Conservation (phyloP, 2,888 invertebrate species). For the Odontomyia ornata region DNA sequence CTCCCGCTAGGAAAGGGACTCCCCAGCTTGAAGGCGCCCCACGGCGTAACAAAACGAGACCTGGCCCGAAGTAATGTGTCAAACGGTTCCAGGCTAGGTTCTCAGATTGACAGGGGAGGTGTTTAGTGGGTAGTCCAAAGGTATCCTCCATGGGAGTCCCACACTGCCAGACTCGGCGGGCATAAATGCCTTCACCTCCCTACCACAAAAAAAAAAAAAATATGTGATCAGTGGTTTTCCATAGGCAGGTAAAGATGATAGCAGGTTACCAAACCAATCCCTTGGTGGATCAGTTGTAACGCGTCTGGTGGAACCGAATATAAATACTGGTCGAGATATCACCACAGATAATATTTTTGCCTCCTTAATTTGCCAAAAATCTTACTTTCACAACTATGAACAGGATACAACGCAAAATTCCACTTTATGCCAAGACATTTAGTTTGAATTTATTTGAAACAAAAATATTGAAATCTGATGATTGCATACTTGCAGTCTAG, state of each 20-base stretch:
- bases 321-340: neutral
- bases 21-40: no score
- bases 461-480: neutral
- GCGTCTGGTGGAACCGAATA: neutral
- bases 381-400: neutral
- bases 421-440: neutral
- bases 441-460: neutral
- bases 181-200: no score
- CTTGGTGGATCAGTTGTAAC: neutral
- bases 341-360: neutral
- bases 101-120: no score
- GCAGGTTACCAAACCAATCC: neutral
- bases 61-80: no score
- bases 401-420: no score
- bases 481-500: neutral
- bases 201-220: no score
- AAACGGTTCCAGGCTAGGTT: no score
- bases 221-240: neutral
- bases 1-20: no score
- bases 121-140: no score
- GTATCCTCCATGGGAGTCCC: no score
- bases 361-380: neutral
- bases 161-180: no score
- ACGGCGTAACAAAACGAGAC: no score
- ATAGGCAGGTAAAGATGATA: neutral